Base-by-base conservation (phyloP, 2,888 invertebrate species). In the Marasmarcha lunaedactyla region DNA sequence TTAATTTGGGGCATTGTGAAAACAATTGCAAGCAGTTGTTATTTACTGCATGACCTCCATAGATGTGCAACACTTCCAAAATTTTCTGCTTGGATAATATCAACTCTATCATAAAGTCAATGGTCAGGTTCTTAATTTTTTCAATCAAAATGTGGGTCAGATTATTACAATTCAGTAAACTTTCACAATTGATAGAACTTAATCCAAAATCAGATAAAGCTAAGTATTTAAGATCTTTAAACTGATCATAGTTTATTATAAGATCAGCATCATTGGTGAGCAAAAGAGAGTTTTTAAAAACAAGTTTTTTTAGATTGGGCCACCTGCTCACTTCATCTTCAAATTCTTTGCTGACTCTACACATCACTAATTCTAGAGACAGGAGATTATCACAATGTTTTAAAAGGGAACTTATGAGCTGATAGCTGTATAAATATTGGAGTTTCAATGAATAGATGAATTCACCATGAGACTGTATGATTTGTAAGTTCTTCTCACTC, bases 121-220 rank as follows among this genome's bases (percentile, higher is more conserved):
- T 43, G 15, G 58, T 49, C 2, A 84, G 57, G 47, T 63, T 60
- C 51, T 56, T 68, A 38, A 84, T 71, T 59, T 84, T 84, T 42
- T 76, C 77, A 47, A 84, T 77, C 15, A 60, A 59, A 47, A 84
- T 72, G 44, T 77, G 65, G 44, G 55, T 62, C 33, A 84, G 56
- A 51, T 73, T 46, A 33, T 53, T 49, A 52, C 81, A 81, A 2
- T 53, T 48, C 14, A 81, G 46, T 43, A 84, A 59, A 35, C 57
- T 59, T 15, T 68, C 49, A 50, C 76, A 77, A 45, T 79, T 84
- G 6, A 37, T 43, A 7, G 52, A 33, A 14, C 62, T 64, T 1
- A 84, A 57, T 11, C 83, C 84, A 55, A 83, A 84, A 49, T 83
- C 76, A 1, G 81, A 70, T 33, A 84, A 54, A 41, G 59, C 55